These are phyloP conservation scores for Myotis davidii DNA, from an alignment of 2,113 vertebrate species.

Conservation along the genomic window DNA sequence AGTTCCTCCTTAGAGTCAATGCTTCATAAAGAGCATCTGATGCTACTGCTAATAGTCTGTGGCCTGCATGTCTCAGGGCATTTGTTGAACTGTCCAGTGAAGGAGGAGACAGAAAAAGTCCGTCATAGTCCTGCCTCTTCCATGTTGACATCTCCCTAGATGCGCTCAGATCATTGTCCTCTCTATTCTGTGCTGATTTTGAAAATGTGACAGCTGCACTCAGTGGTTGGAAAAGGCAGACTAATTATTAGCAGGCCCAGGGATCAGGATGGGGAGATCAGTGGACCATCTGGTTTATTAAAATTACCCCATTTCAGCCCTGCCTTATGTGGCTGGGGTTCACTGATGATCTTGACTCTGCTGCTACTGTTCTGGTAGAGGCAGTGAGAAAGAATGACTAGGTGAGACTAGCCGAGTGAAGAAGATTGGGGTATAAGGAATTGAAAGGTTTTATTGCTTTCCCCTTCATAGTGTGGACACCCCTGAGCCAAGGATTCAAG, in stretches of 20 bases:
- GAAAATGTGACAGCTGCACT: not conserved
- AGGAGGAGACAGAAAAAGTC: not conserved
- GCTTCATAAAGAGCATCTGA: not conserved
- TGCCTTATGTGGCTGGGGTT: too few species aligned
- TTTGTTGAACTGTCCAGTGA: not conserved
- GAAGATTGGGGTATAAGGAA: accelerated
- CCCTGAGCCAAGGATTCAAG: not conserved
- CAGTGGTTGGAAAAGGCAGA: not conserved
- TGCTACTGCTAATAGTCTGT: not conserved
- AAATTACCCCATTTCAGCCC: not conserved
- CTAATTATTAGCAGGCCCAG: not conserved
- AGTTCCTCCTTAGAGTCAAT: not conserved
- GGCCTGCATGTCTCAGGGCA: not conserved
- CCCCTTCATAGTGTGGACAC: not conserved
- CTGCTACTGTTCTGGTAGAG: not conserved
- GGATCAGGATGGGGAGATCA: not conserved
- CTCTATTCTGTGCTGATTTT: not conserved
- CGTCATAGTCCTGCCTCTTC: not conserved
- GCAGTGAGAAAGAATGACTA: not conserved
- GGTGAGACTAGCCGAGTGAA: not conserved
- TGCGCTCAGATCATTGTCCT: not conserved
- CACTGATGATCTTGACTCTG: not conserved
- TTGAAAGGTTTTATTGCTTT: not conserved
- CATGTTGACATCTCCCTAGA: not conserved
- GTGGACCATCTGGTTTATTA: not conserved